phyloP scores from a whole-genome alignment of 2,888 invertebrate species.

The Cactoblastis cactorum region DNA sequence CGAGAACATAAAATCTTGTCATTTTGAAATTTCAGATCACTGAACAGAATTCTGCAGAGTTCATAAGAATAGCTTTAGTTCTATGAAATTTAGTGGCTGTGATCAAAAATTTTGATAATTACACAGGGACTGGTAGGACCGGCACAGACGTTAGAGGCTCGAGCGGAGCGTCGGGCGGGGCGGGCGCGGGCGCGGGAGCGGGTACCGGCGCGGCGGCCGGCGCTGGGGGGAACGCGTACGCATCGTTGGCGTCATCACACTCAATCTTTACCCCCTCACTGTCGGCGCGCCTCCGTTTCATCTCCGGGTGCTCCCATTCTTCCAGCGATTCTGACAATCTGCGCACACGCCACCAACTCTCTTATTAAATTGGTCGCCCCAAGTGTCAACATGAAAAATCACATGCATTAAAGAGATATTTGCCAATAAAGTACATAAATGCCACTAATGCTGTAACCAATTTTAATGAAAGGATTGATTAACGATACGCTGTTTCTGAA shows the following conservation, averaged over 20 bases:
- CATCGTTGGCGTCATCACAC: conserved; percentile 84
- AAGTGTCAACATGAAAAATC: conserved; percentile 9
- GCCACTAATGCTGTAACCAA: background rate
- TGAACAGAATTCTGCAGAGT: too few species aligned
- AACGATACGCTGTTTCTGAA: background rate
- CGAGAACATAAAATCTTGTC: too few species aligned
- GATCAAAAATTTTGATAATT: conserved; percentile 31
- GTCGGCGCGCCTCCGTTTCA: conserved; percentile 77
- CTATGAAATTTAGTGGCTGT: background rate
- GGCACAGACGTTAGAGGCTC: conserved; percentile 32
- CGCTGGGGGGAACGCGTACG: conserved; percentile 82
- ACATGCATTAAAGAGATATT: conserved; percentile 2
- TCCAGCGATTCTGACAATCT: conserved; percentile 70
- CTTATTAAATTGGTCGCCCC: conserved; percentile 1
- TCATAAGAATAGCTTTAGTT: background rate
- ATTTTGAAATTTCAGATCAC: too few species aligned
- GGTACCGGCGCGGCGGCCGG: conserved; percentile 36
- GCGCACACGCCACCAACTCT: conserved; percentile 40
- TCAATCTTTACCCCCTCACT: conserved; percentile 84
- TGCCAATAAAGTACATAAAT: background rate
- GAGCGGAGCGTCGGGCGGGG: conserved; percentile 25
- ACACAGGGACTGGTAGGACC: conserved; percentile 38
- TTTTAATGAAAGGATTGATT: background rate
- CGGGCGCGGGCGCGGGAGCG: conserved; percentile 33
- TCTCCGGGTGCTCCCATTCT: conserved; percentile 70